Evolutionary conservation across 2,797 vertebrate species (phyloP).

Genomic region (Orestias chungarensis): DNA sequence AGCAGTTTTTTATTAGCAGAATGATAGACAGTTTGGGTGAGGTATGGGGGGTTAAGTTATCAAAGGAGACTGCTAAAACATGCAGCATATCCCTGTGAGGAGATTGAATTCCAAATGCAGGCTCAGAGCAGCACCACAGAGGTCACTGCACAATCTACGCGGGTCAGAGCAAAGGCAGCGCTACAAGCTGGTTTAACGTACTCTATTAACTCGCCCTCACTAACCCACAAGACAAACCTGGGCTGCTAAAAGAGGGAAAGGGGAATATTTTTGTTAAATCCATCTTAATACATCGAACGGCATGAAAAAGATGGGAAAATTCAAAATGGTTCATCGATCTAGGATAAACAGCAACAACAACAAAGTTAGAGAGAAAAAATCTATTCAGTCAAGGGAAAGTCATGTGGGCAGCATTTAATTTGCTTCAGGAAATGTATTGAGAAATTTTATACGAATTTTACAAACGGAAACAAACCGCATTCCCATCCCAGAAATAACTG

Average conservation of each 20-base stretch:
- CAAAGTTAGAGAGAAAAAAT: background rate
- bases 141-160: slow-evolving; percentile 79
- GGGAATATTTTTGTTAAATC: slow-evolving; percentile 5
- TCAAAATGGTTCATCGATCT: background rate
- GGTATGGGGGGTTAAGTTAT: slow-evolving; percentile 58
- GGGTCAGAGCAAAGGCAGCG: slow-evolving; percentile 71
- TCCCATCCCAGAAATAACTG: no score
- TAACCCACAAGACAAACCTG: slow-evolving; percentile 58
- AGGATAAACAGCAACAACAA: background rate
- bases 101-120: slow-evolving; percentile 78
- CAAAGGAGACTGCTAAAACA: slow-evolving; percentile 72
- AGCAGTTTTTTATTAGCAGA: slow-evolving; percentile 63
- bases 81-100: slow-evolving; percentile 66
- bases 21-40: slow-evolving; percentile 59
- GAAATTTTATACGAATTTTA: background rate
- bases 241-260: slow-evolving; percentile 28
- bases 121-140: slow-evolving; percentile 54
- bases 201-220: slow-evolving; percentile 72
- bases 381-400: background rate
- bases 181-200: slow-evolving; percentile 70
- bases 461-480: no score
- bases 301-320: slow-evolving; percentile 10
- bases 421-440: background rate
- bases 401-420: background rate
- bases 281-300: slow-evolving; percentile 2